These are phyloP conservation scores for Saguinus midas DNA, from an alignment of 2,113 vertebrate species.

Conservation along the genomic window DNA sequence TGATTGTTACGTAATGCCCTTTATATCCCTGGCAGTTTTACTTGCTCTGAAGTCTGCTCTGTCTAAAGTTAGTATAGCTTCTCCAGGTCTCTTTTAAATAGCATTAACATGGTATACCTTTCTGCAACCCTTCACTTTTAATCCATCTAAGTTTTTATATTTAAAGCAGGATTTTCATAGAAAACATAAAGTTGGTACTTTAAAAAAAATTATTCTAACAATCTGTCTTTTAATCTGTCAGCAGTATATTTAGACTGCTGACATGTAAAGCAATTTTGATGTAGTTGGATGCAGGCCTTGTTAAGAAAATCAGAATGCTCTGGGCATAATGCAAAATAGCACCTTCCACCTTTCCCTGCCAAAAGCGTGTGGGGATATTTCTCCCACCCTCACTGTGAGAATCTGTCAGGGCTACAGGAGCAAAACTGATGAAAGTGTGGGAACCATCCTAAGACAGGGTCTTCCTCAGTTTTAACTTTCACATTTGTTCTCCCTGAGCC, in stretches of 20 bases:
- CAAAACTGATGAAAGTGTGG: not conserved
- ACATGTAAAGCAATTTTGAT: not conserved
- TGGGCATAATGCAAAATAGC: not conserved
- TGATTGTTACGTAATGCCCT: not conserved
- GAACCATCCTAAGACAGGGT: not conserved
- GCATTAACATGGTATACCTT: too few species aligned
- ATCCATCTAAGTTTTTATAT: not conserved
- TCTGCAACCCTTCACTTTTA: not conserved
- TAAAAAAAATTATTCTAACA: not conserved
- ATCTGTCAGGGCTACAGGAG: not conserved
- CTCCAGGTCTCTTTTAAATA: not conserved
- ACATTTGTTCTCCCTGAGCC: not conserved
- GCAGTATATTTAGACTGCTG: not conserved
- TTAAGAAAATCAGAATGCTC: not conserved
- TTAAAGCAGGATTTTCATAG: not conserved
- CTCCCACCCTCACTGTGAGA: not conserved
- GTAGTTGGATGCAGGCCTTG: not conserved
- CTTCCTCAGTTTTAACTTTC: not conserved
- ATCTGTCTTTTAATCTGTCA: not conserved
- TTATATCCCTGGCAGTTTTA: not conserved
- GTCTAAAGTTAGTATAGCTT: not conserved
- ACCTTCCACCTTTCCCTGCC: accelerated
- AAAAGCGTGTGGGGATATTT: not conserved
- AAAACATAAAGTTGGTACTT: not conserved
- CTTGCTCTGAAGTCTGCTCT: not conserved